A percentile compares a stretch with the other conserved stretches of the same genome.
Evolutionary conservation across 2,113 vertebrate genomes (phyloP).

Genomic region (Periophthalmodon schlosseri): DNA sequence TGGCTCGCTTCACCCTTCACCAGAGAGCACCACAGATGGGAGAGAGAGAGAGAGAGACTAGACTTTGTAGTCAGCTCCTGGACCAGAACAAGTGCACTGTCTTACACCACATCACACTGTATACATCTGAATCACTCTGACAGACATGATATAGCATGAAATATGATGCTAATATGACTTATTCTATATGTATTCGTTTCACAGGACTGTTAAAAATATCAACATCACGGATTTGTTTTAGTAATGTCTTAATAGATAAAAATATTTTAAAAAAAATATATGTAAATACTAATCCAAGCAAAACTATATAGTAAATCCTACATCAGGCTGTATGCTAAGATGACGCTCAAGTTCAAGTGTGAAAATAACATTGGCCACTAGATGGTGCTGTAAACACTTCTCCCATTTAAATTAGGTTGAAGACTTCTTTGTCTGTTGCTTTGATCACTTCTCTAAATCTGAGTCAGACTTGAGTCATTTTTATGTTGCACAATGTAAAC

Average conservation of each 20-base stretch:
- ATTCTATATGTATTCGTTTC: background rate
- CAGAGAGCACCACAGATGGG: constrained; percentile 49
- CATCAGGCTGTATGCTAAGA: no score
- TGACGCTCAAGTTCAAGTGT: constrained; percentile 7
- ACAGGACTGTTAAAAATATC: background rate
- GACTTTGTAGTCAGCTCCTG: constrained; percentile 68
- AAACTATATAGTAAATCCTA: no score
- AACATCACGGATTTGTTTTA: no score
- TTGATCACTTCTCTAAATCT: constrained; percentile 16
- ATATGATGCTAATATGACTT: background rate
- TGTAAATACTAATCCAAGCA: no score
- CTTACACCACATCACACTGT: constrained; percentile 31
- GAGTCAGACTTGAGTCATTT: constrained; percentile 34
- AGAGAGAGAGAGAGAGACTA: constrained; percentile 57
- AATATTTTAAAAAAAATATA: no score
- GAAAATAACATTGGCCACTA: constrained; percentile 43
- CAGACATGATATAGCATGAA: background rate
- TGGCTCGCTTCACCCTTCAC: constrained; percentile 60
- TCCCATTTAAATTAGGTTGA: background rate
- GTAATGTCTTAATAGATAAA: no score
- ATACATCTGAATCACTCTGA: constrained; percentile 1
- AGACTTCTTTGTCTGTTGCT: background rate
- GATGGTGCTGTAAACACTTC: constrained; percentile 34
- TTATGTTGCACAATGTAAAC: constrained; percentile 3
- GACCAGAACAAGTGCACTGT: constrained; percentile 66